A percentile compares a stretch with the other conserved stretches of the same genome.
Conservation (phyloP, 2,888 invertebrate species). For the Pandemis cinnamomeana region DNA sequence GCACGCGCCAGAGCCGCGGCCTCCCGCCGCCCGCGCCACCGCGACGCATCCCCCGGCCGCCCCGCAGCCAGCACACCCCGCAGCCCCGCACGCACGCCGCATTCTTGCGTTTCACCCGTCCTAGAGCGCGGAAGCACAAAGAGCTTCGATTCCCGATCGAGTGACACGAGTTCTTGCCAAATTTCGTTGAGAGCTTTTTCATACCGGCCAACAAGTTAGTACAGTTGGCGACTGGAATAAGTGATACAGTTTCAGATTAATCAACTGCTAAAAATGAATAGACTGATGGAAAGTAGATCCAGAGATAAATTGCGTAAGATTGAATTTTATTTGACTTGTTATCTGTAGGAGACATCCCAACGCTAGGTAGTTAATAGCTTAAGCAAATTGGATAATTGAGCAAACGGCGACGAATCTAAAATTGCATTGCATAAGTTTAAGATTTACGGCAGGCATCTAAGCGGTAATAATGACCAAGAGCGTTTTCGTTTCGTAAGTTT, state of each 20-base stretch:
- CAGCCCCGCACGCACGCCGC: conserved; percentile 79
- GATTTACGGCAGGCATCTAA: not conserved
- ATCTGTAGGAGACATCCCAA: not conserved
- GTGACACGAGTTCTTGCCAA: conserved; percentile 39
- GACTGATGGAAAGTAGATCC: not conserved
- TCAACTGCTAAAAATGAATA: not conserved
- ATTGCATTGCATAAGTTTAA: not conserved
- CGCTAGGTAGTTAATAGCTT: not conserved
- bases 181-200: conserved; percentile 38
- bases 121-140: conserved; percentile 63
- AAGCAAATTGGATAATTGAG: not conserved
- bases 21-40: conserved; percentile 53
- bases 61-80: conserved; percentile 53
- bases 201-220: conserved; percentile 38
- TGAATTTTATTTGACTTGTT: not conserved
- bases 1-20: conserved; percentile 73
- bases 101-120: conserved; percentile 74
- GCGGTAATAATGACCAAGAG: not conserved
- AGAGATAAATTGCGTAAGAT: not conserved
- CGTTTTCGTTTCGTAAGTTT: conserved; percentile 3
- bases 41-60: conserved; percentile 66
- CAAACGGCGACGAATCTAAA: not conserved
- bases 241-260: not conserved
- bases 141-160: conserved; percentile 53
- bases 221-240: conserved; percentile 9